Evolutionary conservation across 2,888 invertebrate genomes (phyloP).

Genomic region (Zootermopsis nevadensis): DNA sequence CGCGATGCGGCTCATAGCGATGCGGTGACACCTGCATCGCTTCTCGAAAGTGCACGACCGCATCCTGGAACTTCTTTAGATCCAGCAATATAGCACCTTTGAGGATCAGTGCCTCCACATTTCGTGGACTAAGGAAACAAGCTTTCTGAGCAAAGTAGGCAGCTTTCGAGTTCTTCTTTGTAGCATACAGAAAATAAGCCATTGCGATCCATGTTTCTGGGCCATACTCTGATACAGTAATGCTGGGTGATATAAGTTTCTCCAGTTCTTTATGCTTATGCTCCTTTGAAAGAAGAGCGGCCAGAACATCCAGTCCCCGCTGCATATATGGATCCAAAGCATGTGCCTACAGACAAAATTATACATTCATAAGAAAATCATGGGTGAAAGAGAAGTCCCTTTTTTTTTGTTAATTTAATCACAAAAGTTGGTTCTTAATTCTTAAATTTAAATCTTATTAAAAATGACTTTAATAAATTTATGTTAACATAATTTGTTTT

Average conservation of each 20-base stretch:
- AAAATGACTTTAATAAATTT: no score
- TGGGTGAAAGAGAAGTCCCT: no score
- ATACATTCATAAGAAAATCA: no score
- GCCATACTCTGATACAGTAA: conserved; percentile 66
- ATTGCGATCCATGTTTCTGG: conserved; percentile 82
- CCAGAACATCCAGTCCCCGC: conserved; percentile 73
- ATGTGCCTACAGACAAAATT: conserved; percentile 63
- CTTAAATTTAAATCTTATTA: no score
- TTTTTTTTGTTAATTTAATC: no score
- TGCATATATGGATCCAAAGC: conserved; percentile 67
- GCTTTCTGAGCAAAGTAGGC: conserved; percentile 79
- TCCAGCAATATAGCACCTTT: conserved; percentile 77
- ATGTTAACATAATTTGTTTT: no score
- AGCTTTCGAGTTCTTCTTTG: conserved; percentile 75
- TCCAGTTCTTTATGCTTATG: conserved; percentile 72
- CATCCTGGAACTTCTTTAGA: conserved; percentile 74
- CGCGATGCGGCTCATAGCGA: conserved; percentile 80
- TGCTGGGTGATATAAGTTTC: conserved; percentile 67
- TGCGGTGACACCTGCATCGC: conserved; percentile 71
- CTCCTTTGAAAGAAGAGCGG: conserved; percentile 71
- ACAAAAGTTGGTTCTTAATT: no score
- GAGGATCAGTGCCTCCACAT: conserved; percentile 78
- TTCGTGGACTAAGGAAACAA: conserved; percentile 69
- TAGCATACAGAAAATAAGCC: conserved; percentile 75
- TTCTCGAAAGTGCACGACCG: conserved; percentile 74